Conservation (phyloP, 2,888 invertebrate species). For the Zaprionus bogoriensis region DNA sequence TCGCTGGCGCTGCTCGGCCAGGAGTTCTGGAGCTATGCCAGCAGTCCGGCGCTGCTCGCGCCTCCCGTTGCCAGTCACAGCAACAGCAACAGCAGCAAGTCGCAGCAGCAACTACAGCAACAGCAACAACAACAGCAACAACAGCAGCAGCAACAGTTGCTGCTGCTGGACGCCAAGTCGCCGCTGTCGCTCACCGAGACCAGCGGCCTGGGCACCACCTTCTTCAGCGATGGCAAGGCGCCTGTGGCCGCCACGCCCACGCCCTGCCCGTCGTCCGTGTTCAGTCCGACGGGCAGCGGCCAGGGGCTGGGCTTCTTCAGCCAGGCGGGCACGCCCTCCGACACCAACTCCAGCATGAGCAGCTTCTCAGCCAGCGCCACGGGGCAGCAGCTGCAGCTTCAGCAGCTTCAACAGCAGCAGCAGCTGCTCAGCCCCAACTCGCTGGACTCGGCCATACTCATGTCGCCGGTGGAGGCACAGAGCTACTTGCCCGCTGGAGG, state of each 20-base stretch:
- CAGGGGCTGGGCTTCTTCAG: conserved; percentile 78
- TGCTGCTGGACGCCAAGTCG: conserved; percentile 80
- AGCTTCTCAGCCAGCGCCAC: conserved; percentile 88
- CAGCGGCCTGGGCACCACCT: conserved; percentile 82
- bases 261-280: conserved; percentile 47
- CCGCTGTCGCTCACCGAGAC: conserved; percentile 83
- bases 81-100: background rate
- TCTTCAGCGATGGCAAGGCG: conserved; percentile 76
- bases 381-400: conserved; percentile 77
- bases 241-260: conserved; percentile 19
- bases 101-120: conserved; percentile 2
- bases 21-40: conserved; percentile 91
- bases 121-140: conserved; percentile 37
- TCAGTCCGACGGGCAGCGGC: conserved; percentile 79
- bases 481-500: conserved; percentile 39
- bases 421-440: conserved; percentile 84
- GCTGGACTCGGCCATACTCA: conserved; percentile 88
- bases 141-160: conserved; percentile 42
- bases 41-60: conserved; percentile 70
- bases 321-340: conserved; percentile 85
- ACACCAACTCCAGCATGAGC: conserved; percentile 89
- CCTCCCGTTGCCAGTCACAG: conserved; percentile 37
- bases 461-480: conserved; percentile 86
- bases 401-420: conserved; percentile 83
- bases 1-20: conserved; percentile 95